Evolutionary conservation across 2,113 vertebrate species (phyloP), one percentile per base, ranked within the genome.

Genomic region (Anhinga anhinga): DNA sequence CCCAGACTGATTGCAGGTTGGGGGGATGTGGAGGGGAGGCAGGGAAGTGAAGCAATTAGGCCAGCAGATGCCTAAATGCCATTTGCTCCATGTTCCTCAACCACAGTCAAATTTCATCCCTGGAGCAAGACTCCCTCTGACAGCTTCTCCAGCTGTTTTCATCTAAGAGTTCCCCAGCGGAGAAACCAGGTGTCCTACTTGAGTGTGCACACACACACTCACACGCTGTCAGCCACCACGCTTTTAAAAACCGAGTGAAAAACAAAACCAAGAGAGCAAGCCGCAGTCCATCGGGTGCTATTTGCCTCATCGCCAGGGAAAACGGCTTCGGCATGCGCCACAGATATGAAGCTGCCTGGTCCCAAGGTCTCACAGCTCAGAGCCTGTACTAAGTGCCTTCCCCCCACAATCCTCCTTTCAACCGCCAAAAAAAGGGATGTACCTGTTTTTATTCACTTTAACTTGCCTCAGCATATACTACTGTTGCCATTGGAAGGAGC

Each of bases 201-300:
- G 1, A 53, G 32, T 15, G 38, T 4, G 5, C 18, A 5, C n/a
- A 56, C 40, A 23, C 45, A 45, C 45, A 45, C 44, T 14, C 42
- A 15, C 42, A 44, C 8, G 0, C 30, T 8, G 50, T 38, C 30
- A 84, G 42, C 42, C 58, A 52, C 78, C 23, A 44, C 0, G 0
- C 58, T 62, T 66, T 40, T 23, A 47, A 86, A 91, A 90, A 56
- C 5, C 0, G 3, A 66, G 11, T 14, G 14, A 11, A 47, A 82
- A 88, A 34, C 63, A 26, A 69, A 88, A 74, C 2, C 20, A n/a
- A 47, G 49, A 58, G 22, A 30, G 36, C 65, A n/a, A 44, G 18
- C 5, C 3, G 5, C 36, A 34, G 61, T 42, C 80, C 52, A 11
- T 29, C 81, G 69, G 78, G 58, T 55, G 59, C 34, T 74, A 7